Evolutionary conservation across 2,888 invertebrate species (phyloP), one percentile per base, ranked within the genome.

Genomic region (Girardia tigrina): DNA sequence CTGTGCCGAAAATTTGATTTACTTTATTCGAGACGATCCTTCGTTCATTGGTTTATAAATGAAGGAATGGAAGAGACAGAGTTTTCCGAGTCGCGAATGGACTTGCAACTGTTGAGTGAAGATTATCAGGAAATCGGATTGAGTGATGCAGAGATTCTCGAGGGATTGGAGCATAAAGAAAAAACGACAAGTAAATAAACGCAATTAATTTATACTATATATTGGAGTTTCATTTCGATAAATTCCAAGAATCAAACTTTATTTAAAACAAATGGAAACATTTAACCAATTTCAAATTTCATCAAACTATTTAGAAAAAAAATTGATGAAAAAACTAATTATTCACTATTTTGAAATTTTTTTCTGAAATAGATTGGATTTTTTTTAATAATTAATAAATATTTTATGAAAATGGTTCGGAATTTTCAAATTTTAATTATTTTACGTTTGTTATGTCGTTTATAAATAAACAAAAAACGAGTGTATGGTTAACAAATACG

Each of bases 21-120:
- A 70, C 77, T 78, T 75, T 78, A 77, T 71, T 74, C 77, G 16
- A 78, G 78, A 72, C 26, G 78, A n/a, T 77, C 78, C 27, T 78
- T 78, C 72, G 78, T 78, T 42, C 81, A 81, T 71, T 82, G 81
- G 83, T 82, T 42, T 69, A 28, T 74, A 8, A 42, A 26, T 69
- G 74, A 74, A 74, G 74, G 74, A 23, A 26, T 74, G 36, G 74
- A 74, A 56, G 74, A 74, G 26, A 42, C 27, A 1, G 75, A 75
- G 27, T 75, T 75, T 75, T 16, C 42, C 1, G 75, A 75, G 36
- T 71, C 75, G 4, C 76, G 82, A 81, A 73, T 75, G 27, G 76
- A 77, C 36, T 70, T 78, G 28, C 77, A 77, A n/a, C 74, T 76
- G 4, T 36, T 78, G n/a, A 76, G 76, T 69, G 77, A 77, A 73